A percentile compares a stretch with the other conserved stretches of the same genome.
Conservation (phyloP, 2,113 vertebrate species). For the Pterophyllum scalare region DNA sequence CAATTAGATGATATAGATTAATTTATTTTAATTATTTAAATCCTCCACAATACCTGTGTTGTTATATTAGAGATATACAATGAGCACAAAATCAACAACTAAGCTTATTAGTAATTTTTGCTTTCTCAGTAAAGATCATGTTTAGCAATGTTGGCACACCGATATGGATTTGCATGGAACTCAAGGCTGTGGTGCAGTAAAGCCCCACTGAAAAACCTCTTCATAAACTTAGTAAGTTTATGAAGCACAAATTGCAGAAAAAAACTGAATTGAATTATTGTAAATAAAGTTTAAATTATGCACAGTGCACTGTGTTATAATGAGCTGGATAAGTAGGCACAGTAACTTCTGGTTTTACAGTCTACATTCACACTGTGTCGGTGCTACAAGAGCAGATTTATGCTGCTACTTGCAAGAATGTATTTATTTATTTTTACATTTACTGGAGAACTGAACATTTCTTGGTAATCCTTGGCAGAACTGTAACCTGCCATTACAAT, state of each 20-base stretch:
- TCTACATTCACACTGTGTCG: not conserved
- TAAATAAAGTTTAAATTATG: not conserved
- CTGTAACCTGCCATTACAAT: not conserved
- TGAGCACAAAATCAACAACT: not conserved
- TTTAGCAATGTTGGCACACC: not conserved
- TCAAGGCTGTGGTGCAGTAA: not conserved
- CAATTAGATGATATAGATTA: not conserved
- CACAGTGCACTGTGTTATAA: not conserved
- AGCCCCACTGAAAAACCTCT: not conserved
- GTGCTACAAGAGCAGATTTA: not conserved
- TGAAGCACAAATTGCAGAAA: too few relatives aligned
- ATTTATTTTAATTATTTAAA: not conserved
- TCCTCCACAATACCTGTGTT: not conserved
- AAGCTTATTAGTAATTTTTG: not conserved
- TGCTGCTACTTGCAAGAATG: not conserved
- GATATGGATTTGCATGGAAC: not conserved
- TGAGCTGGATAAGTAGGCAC: not conserved
- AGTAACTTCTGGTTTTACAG: not conserved
- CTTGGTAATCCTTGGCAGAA: not conserved
- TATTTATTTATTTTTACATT: not conserved
- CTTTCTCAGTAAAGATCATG: not conserved
- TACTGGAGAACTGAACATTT: not conserved
- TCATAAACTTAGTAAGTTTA: too few relatives aligned
- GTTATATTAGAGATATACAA: not conserved
- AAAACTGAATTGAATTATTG: not conserved